Evolutionary conservation across 2,797 vertebrate species (phyloP), one percentile per base, ranked within the genome.

Genomic region (Hirundo rustica): DNA sequence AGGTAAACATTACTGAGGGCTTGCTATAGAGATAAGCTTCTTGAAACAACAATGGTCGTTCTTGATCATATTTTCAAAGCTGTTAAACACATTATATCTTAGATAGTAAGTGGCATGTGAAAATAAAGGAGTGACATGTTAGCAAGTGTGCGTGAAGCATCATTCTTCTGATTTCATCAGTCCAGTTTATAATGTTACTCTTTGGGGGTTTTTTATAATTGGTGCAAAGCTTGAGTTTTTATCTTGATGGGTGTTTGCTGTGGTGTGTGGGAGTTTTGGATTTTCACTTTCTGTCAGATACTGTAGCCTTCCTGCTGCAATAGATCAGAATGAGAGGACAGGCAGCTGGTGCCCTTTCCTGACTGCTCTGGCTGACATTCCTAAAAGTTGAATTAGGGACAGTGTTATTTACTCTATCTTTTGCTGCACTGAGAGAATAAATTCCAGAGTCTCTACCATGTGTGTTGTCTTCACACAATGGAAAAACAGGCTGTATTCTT

Each of bases 351-450:
- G 95, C 92, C 93, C 93, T 95, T 94, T 91, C 85, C 92, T 78
- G 74, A 21, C 92, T 87, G 93, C 57, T 94, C 93, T 94, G 93
- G 94, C 93, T 96, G 95, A 95, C 90, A 80, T 90, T 95, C 90
- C 94, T 96, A 70, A 95, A 89, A 96, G 96, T 96, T 97, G 95
- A 96, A 80, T 87, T 95, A 87, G 94, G 93, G 93, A 96, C 96
- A 96, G 77, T 66, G 92, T 95, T 96, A 96, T 95, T 97, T 96
- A 96, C 93, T 92, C 89, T 91, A 10, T 90, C 94, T 95, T 92
- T 87, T 88, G 53, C 92, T 93, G 65, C 60, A 79, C 74, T 57
- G 83, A 85, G 91, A 76, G 80, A 79, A 88, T 89, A 92, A 95
- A 93, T 95, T 94, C 74, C 81, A 80, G 51, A 4, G 16, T 91